Evolutionary conservation across 2,888 invertebrate species (phyloP).

Genomic region (Bombylius major): DNA sequence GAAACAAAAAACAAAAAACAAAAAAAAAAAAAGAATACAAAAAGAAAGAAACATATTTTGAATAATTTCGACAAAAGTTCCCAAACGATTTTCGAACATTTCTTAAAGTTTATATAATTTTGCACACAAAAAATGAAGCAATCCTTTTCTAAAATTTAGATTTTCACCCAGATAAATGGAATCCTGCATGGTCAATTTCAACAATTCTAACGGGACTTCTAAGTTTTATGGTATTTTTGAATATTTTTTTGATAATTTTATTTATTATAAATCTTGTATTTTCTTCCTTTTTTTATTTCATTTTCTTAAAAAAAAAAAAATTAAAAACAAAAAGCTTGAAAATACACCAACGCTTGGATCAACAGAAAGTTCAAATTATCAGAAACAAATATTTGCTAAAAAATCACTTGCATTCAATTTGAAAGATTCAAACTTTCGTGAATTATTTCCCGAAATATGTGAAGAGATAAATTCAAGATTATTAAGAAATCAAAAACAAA

Average conservation of each 20-base stretch:
- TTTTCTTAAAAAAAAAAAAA: no score
- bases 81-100: no score
- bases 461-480: conserved; percentile 52
- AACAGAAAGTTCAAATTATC: conserved; percentile 78
- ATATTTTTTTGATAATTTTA: not conserved
- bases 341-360: conserved; percentile 93
- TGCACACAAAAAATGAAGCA: not conserved
- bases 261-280: not conserved
- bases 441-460: conserved; percentile 87
- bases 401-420: conserved; percentile 87
- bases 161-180: conserved; percentile 79
- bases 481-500: conserved; percentile 32
- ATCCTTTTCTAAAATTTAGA: conserved; percentile 17
- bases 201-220: conserved; percentile 93
- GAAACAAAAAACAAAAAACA: not conserved
- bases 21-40: not conserved
- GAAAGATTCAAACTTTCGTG: conserved; percentile 80
- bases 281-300: conserved; percentile 4
- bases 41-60: no score
- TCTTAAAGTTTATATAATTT: no score
- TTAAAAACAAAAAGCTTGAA: conserved; percentile 53
- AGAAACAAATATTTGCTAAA: conserved; percentile 67
- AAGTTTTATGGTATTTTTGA: conserved; percentile 89
- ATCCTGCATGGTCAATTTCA: conserved; percentile 97
- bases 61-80: no score